Base-by-base conservation (phyloP, 2,888 invertebrate species). In the Phalera bucephala region DNA sequence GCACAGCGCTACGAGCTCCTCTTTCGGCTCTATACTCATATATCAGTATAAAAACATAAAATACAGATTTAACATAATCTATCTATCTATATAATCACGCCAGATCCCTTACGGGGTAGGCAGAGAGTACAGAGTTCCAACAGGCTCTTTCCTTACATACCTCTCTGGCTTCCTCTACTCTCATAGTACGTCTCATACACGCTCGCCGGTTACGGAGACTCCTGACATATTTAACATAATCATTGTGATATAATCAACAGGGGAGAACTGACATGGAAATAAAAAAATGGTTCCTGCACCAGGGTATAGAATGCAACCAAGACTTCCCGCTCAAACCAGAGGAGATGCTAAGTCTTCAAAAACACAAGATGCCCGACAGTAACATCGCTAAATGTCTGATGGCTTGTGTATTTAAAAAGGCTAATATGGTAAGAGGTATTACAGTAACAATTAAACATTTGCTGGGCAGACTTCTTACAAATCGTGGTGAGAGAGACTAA, bases 321-420 rank as follows among this genome's bases (percentile, higher is more conserved):
- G 72, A 83, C 0, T 49, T 71, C 31, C 57, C 71, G 0, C 58
- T 87, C 1, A 38, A 68, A 0, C 40, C 68, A 0, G 70, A 77
- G 1, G 85, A 88, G 22, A 60, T 86, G 39, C 37, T 61, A n/a
- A 58, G 65, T 62, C 52, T 85, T 43, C 64, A 83, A 34, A 62
- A 76, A 20, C 79, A 84, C 40, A 76, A 83, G 44, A 39, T 83
- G 14, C 88, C 91, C 0, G 67, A 76, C 0, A 76, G 63, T 1
- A 64, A 64, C 10, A 73, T 65, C 15, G 81, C 80, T 0, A 86
- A 81, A 52, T 91, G 91, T 50, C 66, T 91, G 19, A 47, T 87
- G 35, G 81, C 83, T n/a, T 91, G 91, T 40, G 67, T 90, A 17
- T 84, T 81, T 41, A 85, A 62, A 52, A 82, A 77, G 45, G 62